Base-by-base conservation (phyloP, 2,797 vertebrate species). In the Micromesistius poutassou region DNA sequence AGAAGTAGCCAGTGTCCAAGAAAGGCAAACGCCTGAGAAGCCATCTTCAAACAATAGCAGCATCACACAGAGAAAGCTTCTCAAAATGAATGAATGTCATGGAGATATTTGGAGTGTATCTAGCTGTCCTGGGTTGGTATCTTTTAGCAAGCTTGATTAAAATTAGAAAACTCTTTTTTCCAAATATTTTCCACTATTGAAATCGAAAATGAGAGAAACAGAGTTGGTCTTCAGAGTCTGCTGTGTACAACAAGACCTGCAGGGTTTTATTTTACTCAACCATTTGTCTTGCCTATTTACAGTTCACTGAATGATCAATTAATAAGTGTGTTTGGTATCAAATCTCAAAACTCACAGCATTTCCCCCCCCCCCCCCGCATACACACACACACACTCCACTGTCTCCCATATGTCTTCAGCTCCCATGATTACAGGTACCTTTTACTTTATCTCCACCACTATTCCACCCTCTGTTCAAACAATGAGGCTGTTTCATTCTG, bases 141-240 rank as follows among this genome's bases (percentile, higher is more conserved):
- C 91, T 91, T 0, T 55, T 98, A 82, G 96, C 96, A 91, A 16
- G 97, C 97, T 76, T 90, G 96, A 0, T 96, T 97, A 30, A 97
- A 96, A 85, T 96, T 96, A 14, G 96, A 96, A 6, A 91, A 86
- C 82, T 97, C 94, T 91, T 96, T 98, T 2, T 93, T 98, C 36
- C n/a, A n/a, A 38, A 38, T 16, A 16, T 42, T 13, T 42, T 42
- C 12, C 84, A 96, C 95, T 0, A 94, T 96, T 0, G 95, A 97
- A 91, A 94, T 76, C 82, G 93, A 91, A 66, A 96, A 94, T 95
- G 94, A 96, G 78, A 95, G 96, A 25, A 95, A 97, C 79, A 0
- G 93, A 94, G 0, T 93, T 98, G 93, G 93, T 96, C 76, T 89
- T 98, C 28, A 89, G 96, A 0, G 97, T 25, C 12, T 76, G 9